These are phyloP conservation scores for Agonopterix alstromeriana DNA, from an alignment of 2,888 invertebrate species.

Conservation along the genomic window DNA sequence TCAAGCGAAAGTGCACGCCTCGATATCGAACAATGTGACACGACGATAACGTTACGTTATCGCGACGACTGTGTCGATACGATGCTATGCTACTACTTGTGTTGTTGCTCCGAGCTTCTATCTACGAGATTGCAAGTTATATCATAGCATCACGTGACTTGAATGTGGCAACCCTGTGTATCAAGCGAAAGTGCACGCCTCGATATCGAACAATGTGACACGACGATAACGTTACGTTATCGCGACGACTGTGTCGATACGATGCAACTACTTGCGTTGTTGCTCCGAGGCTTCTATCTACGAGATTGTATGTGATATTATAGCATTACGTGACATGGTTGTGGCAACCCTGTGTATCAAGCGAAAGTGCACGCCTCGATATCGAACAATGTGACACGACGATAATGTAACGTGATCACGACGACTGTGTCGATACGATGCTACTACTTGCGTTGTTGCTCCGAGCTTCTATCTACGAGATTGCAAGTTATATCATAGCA, in stretches of 20 bases:
- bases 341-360: conserved; percentile 38
- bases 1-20: conserved; percentile 54
- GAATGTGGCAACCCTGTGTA: conserved; percentile 31
- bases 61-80: conserved; percentile 18
- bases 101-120: too few relatives aligned
- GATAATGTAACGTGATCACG: conserved; percentile 37
- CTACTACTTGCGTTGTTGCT: too few relatives aligned
- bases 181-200: conserved; percentile 54
- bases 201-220: conserved; percentile 64
- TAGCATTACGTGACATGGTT: not conserved
- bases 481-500: too few relatives aligned
- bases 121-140: too few relatives aligned
- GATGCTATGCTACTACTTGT: conserved; percentile 5
- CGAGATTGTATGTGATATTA: too few relatives aligned
- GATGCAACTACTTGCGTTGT: not conserved
- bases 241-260: conserved; percentile 18
- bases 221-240: conserved; percentile 40
- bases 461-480: too few relatives aligned
- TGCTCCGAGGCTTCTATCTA: too few relatives aligned
- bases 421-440: conserved; percentile 17
- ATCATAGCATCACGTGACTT: not conserved
- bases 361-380: conserved; percentile 57
- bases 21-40: conserved; percentile 64
- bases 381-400: conserved; percentile 60
- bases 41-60: conserved; percentile 40